phyloP scores from a whole-genome alignment of 2,797 vertebrate species.

The Alca torda region DNA sequence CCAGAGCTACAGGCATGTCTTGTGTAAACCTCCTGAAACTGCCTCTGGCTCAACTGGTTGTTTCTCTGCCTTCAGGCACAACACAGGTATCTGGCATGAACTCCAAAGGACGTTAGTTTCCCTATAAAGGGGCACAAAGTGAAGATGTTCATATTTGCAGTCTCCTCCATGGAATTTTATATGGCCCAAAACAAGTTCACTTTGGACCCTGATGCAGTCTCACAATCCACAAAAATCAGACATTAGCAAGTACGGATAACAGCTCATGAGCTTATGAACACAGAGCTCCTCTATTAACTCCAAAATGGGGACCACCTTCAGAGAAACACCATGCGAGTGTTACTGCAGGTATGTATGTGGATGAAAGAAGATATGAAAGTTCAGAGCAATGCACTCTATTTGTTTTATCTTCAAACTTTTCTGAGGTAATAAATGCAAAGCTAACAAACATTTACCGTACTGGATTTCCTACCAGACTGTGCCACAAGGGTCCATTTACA shows the following conservation, averaged over 20 bases:
- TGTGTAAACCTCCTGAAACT: background rate
- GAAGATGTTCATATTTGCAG: background rate
- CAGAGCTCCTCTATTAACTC: background rate
- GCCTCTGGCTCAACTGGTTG: background rate
- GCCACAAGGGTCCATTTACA: background rate
- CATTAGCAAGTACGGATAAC: background rate
- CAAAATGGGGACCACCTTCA: background rate
- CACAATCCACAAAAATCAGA: background rate
- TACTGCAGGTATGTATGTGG: background rate
- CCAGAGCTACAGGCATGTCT: background rate
- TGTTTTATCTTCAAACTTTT: background rate
- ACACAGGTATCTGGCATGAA: background rate
- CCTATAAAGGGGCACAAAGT: background rate
- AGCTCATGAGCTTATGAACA: background rate
- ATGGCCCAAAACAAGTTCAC: background rate
- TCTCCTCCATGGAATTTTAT: background rate
- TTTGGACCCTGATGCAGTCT: background rate
- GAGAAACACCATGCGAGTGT: fast-evolving
- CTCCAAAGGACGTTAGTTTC: background rate
- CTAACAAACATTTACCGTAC: background rate
- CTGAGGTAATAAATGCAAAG: background rate
- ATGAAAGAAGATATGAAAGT: background rate
- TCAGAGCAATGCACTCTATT: background rate
- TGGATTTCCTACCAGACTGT: background rate
- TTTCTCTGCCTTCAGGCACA: conserved; percentile 22